Evolutionary conservation across 1,140 invertebrate genomes (phyloP).

Genomic region (Drosophila novamexicana): DNA sequence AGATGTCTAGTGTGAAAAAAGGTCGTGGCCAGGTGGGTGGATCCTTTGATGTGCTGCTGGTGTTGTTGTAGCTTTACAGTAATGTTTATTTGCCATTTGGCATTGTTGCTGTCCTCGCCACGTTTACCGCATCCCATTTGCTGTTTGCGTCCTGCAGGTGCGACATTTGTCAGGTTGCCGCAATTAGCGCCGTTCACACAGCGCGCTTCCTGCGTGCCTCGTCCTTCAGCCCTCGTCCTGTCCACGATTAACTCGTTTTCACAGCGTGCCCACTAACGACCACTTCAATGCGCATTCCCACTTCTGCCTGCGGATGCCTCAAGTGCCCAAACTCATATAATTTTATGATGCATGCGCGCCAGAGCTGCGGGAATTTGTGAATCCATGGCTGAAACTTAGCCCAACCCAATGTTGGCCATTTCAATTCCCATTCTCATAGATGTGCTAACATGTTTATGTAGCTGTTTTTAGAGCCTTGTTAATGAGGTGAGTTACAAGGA

Average conservation of each 20-base stretch:
- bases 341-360: conserved; percentile 58
- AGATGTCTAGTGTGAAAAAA: conserved; percentile 33
- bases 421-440: conserved; percentile 19
- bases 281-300: conserved; percentile 25
- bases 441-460: conserved; percentile 45
- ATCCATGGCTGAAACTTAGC: neutral
- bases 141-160: conserved; percentile 59
- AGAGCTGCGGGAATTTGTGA: conserved; percentile 6
- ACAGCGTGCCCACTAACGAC: conserved; percentile 46
- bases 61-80: conserved; percentile 45
- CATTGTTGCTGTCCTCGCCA: conserved; percentile 31
- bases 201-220: neutral
- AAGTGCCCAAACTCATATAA: conserved; percentile 54
- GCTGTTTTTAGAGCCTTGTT: conserved; percentile 30
- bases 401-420: neutral
- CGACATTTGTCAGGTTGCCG: conserved; percentile 77
- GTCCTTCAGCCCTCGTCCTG: conserved; percentile 14
- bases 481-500: conserved; percentile 18
- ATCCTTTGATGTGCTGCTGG: conserved; percentile 53
- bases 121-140: conserved; percentile 43
- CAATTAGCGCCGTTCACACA: conserved; percentile 59
- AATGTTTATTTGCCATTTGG: conserved; percentile 76
- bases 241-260: conserved; percentile 66
- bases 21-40: conserved; percentile 34
- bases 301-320: conserved; percentile 15